Evolutionary conservation across 1,140 invertebrate genomes (phyloP).

Genomic region (Lanistes nyassanus): DNA sequence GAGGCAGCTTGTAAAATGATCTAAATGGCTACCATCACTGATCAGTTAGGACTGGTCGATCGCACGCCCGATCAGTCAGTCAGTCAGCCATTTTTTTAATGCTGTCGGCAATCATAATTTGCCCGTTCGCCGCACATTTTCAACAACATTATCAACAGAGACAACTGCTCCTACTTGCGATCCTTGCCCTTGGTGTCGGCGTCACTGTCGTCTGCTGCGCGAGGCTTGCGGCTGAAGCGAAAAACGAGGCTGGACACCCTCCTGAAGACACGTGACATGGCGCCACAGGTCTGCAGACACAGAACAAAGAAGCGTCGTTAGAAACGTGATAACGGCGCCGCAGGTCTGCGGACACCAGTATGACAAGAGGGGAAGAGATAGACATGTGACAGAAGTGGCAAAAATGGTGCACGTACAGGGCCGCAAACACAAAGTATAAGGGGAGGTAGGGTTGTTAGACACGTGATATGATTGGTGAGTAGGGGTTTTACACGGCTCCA

Average conservation of each 20-base stretch:
- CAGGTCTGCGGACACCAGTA: too few relatives aligned
- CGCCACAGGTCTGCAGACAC: slow-evolving; percentile 18
- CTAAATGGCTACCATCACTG: background rate
- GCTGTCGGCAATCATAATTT: background rate
- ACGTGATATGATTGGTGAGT: background rate
- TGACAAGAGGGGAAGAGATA: background rate
- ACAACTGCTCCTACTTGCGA: background rate
- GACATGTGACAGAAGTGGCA: background rate
- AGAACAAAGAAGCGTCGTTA: background rate
- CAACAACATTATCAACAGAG: background rate
- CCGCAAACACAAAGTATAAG: background rate
- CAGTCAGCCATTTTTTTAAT: background rate
- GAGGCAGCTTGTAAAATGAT: background rate
- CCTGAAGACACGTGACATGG: slow-evolving; percentile 25
- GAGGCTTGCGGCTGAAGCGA: background rate
- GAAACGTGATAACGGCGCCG: too few relatives aligned
- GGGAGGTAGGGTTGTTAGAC: background rate
- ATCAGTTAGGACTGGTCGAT: background rate
- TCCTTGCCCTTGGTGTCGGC: slow-evolving; percentile 5
- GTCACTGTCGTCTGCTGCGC: background rate
- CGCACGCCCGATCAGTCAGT: too few relatives aligned
- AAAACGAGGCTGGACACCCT: slow-evolving; percentile 19
- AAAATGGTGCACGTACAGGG: too few relatives aligned
- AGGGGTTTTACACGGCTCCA: background rate
- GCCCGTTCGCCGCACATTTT: background rate